Conservation (phyloP, 2,797 vertebrate species). For the Gymnothorax javanicus region DNA sequence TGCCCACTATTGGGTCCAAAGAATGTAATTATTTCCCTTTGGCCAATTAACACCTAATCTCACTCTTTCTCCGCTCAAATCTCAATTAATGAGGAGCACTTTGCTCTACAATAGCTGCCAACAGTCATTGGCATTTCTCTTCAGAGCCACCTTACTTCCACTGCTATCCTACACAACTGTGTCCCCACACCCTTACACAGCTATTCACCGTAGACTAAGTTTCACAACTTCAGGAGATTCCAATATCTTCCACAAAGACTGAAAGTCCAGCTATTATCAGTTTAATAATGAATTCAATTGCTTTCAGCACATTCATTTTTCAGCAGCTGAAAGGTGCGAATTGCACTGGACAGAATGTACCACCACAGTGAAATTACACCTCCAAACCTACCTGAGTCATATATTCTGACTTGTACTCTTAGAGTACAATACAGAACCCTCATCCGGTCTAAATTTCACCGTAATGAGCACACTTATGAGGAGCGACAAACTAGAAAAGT, state of each 20-base stretch:
- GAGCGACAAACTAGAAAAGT: not conserved
- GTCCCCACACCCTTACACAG: too few species aligned
- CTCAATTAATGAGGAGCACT: too few species aligned
- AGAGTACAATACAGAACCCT: not conserved
- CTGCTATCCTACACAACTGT: too few species aligned
- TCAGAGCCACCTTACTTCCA: too few species aligned
- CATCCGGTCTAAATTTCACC: not conserved
- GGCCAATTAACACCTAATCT: too few species aligned
- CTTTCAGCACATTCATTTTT: not conserved
- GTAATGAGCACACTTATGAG: constrained; percentile 2
- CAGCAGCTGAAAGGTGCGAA: constrained; percentile 5
- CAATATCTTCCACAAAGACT: not conserved
- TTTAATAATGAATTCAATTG: constrained; percentile 3
- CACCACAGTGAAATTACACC: not conserved
- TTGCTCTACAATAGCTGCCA: too few species aligned
- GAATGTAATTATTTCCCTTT: too few species aligned
- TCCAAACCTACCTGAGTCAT: not conserved
- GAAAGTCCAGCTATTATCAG: not conserved
- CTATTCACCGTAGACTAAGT: not conserved
- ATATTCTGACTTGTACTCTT: not conserved
- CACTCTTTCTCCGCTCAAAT: too few species aligned
- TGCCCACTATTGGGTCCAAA: too few species aligned
- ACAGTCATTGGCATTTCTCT: too few species aligned
- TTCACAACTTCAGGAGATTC: constrained; percentile 7
- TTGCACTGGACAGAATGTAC: not conserved